Evolutionary conservation across 2,797 vertebrate species (phyloP).

Genomic region (Scleropages formosus): DNA sequence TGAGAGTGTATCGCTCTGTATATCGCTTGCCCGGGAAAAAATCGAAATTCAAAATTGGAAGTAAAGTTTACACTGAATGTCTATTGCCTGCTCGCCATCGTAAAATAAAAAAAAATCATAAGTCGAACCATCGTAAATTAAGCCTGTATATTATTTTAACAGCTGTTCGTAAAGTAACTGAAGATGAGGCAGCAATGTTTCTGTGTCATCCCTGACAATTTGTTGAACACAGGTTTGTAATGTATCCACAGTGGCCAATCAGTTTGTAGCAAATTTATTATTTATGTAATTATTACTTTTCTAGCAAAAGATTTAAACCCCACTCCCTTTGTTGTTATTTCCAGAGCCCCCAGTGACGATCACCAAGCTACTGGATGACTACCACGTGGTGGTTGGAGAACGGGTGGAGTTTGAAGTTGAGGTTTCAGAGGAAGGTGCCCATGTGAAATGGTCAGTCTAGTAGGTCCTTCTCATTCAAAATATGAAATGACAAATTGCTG

Average conservation of each 20-base stretch:
- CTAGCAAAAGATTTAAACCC: not conserved
- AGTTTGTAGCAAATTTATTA: too few relatives aligned
- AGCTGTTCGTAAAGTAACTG: not conserved
- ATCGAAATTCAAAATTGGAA: too few relatives aligned
- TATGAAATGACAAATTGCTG: too few relatives aligned
- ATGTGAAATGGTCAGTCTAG: conserved; percentile 81
- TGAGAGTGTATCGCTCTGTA: too few relatives aligned
- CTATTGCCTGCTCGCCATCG: too few relatives aligned
- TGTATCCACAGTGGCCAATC: too few relatives aligned
- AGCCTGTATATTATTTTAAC: not conserved
- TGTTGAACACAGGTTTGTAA: not conserved
- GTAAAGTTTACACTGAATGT: too few relatives aligned
- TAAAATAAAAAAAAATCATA: too few relatives aligned
- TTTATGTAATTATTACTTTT: too few relatives aligned
- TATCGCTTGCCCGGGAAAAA: too few relatives aligned
- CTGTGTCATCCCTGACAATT: not conserved
- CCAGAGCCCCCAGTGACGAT: conserved; percentile 83
- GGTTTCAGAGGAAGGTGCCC: conserved; percentile 88
- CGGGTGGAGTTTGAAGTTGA: conserved; percentile 84
- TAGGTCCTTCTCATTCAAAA: not conserved
- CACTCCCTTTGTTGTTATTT: not conserved
- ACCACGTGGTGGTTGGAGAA: conserved; percentile 86
- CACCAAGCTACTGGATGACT: conserved; percentile 81
- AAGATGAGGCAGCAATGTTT: not conserved
- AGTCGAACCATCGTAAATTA: too few relatives aligned